phyloP scores from a whole-genome alignment of 1,140 invertebrate species.

The Zophobas atratus region DNA sequence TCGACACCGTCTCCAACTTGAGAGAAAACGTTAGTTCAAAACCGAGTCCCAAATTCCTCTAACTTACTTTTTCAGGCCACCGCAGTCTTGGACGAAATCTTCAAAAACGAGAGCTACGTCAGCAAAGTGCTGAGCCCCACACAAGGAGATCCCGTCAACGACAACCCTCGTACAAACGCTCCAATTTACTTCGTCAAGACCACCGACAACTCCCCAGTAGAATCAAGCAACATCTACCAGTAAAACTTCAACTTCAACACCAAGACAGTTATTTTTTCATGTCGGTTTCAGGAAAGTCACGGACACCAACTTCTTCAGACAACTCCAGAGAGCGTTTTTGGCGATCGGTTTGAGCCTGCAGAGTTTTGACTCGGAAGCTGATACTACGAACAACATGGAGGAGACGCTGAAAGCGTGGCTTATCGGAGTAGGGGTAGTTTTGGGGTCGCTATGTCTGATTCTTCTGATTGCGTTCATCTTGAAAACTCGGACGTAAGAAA shows the following conservation, averaged over 20 bases:
- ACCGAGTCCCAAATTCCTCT: background rate
- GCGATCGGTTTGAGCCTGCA: background rate
- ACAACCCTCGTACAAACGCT: too few relatives aligned
- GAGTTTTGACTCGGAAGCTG: conserved; percentile 54
- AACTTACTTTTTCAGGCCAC: background rate
- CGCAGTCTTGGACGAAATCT: conserved; percentile 2
- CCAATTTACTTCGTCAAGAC: background rate
- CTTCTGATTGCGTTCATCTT: conserved; percentile 70
- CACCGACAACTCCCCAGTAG: background rate
- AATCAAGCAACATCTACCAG: background rate
- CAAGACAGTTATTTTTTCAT: background rate
- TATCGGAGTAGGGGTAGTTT: conserved; percentile 69
- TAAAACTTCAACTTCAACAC: background rate
- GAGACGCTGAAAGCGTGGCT: conserved; percentile 69
- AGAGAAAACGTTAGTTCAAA: conserved; percentile 66
- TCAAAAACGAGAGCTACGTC: background rate
- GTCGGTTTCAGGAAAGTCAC: conserved; percentile 52
- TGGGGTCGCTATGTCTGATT: conserved; percentile 69
- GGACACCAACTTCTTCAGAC: conserved; percentile 50
- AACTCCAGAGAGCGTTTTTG: conserved; percentile 32
- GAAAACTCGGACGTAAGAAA: conserved; percentile 70
- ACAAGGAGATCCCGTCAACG: too few relatives aligned
- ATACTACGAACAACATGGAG: conserved; percentile 59
- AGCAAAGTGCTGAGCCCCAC: too few relatives aligned
- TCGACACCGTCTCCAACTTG: conserved; percentile 66